Evolutionary conservation across 2,888 invertebrate genomes (phyloP).

Genomic region (Julus scandinavius): DNA sequence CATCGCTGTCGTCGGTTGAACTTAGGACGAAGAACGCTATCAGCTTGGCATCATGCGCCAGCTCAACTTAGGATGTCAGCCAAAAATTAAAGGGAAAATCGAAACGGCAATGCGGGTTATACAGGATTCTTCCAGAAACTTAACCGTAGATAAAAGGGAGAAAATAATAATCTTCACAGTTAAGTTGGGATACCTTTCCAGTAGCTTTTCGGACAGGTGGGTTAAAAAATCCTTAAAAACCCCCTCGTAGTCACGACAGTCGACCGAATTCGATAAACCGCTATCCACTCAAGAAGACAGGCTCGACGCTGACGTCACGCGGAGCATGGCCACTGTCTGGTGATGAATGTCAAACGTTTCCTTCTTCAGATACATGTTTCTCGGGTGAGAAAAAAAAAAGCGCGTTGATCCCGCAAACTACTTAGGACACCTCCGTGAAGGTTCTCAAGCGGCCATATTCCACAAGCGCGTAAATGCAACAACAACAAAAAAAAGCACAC

Average conservation of each 20-base stretch:
- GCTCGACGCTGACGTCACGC: background rate
- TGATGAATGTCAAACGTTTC: constrained; percentile 30
- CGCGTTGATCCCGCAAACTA: background rate
- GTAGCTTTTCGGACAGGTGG: background rate
- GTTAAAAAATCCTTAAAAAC: background rate
- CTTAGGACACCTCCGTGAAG: background rate
- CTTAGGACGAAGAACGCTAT: background rate
- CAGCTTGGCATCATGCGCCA: background rate
- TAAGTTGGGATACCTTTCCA: background rate
- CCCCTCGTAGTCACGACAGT: background rate
- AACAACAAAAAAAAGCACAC: background rate
- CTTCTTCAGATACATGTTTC: constrained; percentile 9
- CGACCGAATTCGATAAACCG: background rate
- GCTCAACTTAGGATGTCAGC: background rate
- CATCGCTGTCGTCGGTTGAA: background rate
- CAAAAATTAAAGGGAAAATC: background rate
- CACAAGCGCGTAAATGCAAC: background rate
- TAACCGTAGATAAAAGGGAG: no score
- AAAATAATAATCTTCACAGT: no score
- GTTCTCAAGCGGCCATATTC: background rate
- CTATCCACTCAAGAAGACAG: constrained; percentile 7
- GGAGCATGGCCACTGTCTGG: background rate
- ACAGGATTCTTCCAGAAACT: no score
- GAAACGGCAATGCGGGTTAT: no score
- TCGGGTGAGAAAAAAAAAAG: background rate